Evolutionary conservation across 2,888 invertebrate species (phyloP).

Genomic region (Corbicula japonica): DNA sequence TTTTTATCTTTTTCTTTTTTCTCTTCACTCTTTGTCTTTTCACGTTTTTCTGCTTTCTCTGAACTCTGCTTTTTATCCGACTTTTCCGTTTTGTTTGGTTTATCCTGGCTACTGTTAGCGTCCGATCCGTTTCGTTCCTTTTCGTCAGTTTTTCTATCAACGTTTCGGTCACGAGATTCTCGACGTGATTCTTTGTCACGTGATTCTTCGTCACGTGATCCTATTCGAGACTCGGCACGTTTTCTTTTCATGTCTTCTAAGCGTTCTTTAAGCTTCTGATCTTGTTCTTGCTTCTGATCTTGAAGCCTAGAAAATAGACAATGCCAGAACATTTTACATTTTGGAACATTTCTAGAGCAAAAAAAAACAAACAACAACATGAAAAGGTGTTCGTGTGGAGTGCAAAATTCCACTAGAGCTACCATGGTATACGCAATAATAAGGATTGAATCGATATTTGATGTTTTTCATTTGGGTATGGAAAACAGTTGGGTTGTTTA

Average conservation of each 20-base stretch:
- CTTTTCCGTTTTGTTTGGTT: conserved; percentile 1
- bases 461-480: too few species aligned
- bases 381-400: too few species aligned
- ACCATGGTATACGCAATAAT: too few species aligned
- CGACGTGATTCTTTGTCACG: conserved; percentile 5
- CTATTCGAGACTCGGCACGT: conserved; percentile 55
- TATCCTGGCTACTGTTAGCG: not conserved
- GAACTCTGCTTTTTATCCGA: conserved; percentile 15
- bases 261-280: conserved; percentile 70
- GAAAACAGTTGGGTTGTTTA: too few species aligned
- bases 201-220: conserved; percentile 3
- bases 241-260: conserved; percentile 76
- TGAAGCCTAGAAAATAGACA: conserved; percentile 61
- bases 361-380: too few species aligned
- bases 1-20: conserved; percentile 23
- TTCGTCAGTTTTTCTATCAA: not conserved
- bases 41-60: conserved; percentile 33
- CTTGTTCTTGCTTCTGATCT: conserved; percentile 75
- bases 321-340: too few species aligned
- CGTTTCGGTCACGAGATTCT: too few species aligned
- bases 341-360: too few species aligned
- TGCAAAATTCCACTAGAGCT: too few species aligned
- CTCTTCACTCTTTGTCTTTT: conserved; percentile 18
- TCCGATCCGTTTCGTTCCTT: not conserved
- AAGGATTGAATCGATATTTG: too few species aligned